Conservation (phyloP, 1,140 invertebrate species). For the Papilio xuthus region DNA sequence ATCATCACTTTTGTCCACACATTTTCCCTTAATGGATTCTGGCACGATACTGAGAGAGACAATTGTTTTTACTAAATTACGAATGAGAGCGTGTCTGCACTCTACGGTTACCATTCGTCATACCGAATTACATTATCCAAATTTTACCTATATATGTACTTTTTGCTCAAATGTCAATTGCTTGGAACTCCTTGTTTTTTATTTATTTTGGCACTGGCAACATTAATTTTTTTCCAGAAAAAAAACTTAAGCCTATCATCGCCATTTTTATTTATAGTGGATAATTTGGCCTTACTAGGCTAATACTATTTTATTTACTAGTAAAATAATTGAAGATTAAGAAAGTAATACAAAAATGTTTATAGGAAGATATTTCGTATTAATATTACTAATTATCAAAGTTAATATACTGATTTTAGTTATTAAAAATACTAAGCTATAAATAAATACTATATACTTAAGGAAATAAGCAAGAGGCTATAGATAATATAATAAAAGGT, state of each 20-base stretch:
- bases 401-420: too few relatives aligned
- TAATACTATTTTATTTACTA: too few relatives aligned
- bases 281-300: too few relatives aligned
- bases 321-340: too few relatives aligned
- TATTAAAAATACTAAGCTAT: too few relatives aligned
- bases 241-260: neutral
- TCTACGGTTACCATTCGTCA: constrained; percentile 36
- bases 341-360: too few relatives aligned
- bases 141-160: neutral
- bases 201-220: neutral
- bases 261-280: too few relatives aligned
- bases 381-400: too few relatives aligned
- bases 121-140: neutral
- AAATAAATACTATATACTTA: neutral
- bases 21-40: constrained; percentile 71
- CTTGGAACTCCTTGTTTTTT: neutral
- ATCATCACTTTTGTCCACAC: constrained; percentile 72
- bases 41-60: constrained; percentile 53
- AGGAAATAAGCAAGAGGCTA: neutral
- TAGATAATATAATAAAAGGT: neutral
- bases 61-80: constrained; percentile 70
- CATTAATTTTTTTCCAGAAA: neutral
- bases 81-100: constrained; percentile 41
- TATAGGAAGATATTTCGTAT: too few relatives aligned
- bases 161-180: constrained; percentile 28